Base-by-base conservation (phyloP, 2,888 invertebrate species). In the Ectemnius lituratus region DNA sequence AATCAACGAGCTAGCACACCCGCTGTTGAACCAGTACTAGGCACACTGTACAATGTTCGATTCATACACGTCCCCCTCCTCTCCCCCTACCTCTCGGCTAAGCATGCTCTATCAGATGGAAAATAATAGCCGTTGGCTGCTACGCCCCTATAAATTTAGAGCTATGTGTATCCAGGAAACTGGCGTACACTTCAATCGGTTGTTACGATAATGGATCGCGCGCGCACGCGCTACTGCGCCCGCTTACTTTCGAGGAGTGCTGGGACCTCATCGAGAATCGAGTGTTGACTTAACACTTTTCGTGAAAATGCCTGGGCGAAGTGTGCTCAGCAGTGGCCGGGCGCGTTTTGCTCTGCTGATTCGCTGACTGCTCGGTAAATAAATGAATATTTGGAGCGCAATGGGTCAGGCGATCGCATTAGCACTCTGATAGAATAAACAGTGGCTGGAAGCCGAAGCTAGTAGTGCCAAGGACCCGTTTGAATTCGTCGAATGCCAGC, bases 371-470 rank as follows among this genome's bases (percentile, higher is more conserved):
- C 73, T 71, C 72, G 70, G 81, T 69, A 76, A 81, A 81, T 78
- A 80, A 81, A 79, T 82, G 70, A 81, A 80, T 75, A 80, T 80
- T 74, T 70, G 69, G 45, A 64, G 67, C 37, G 66, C 78, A 76
- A 83, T 82, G 75, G 57, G 63, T 70, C 37, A 11, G 8, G 6
- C 71, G 82, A 83, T 83, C 76, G 80, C 72, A 80, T 83, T 83
- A 82, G 77, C 73, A 73, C 73, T 76, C 67, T 69, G 64, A 70
- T 73, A 81, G 76, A 81, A 82, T 82, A 77, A 82, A 84, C 76
- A 79, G 75, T 69, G 80, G 58, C 75, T 76, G 78, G 81, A 83
- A 8, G 37, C 37, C 37, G 37, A 37, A 58, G 58, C 57, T 52
- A 61, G 37, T 8, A 2, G 6, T 4, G 37, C 2, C 8, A 37